Evolutionary conservation across 2,113 vertebrate species (phyloP).

Genomic region (Stercorarius parasiticus): DNA sequence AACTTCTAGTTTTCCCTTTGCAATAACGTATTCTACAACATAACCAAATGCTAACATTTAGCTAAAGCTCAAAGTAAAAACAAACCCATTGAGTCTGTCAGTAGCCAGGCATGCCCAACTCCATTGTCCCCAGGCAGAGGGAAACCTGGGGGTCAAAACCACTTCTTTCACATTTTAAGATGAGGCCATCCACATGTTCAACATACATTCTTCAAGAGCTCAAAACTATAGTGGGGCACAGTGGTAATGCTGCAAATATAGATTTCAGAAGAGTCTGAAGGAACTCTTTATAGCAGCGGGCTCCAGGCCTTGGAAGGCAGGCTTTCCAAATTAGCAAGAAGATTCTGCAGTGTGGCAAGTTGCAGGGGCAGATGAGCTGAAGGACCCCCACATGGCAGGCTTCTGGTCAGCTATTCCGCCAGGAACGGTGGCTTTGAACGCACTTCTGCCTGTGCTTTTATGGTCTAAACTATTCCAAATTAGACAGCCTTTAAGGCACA

Average conservation of each 20-base stretch:
- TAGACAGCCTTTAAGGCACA: background rate
- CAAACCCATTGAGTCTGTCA: background rate
- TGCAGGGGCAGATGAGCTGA: background rate
- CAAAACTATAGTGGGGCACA: background rate
- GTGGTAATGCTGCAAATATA: background rate
- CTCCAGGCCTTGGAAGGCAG: background rate
- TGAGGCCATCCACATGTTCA: background rate
- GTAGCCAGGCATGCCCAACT: background rate
- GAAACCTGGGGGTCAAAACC: background rate
- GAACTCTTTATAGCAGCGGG: background rate
- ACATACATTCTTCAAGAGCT: background rate
- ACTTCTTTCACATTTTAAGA: background rate
- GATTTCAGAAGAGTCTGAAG: background rate
- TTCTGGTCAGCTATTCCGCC: background rate
- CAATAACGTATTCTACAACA: background rate
- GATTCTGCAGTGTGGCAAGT: background rate
- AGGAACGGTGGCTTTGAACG: background rate
- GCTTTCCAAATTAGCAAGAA: background rate
- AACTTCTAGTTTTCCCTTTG: background rate
- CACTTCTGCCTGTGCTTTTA: background rate
- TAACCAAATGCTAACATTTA: background rate
- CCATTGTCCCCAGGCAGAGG: background rate
- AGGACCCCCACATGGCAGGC: background rate
- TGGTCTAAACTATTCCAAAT: background rate
- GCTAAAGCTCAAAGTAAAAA: background rate